Base-by-base conservation (phyloP, 2,888 invertebrate species). In the Melanostoma mellinum region DNA sequence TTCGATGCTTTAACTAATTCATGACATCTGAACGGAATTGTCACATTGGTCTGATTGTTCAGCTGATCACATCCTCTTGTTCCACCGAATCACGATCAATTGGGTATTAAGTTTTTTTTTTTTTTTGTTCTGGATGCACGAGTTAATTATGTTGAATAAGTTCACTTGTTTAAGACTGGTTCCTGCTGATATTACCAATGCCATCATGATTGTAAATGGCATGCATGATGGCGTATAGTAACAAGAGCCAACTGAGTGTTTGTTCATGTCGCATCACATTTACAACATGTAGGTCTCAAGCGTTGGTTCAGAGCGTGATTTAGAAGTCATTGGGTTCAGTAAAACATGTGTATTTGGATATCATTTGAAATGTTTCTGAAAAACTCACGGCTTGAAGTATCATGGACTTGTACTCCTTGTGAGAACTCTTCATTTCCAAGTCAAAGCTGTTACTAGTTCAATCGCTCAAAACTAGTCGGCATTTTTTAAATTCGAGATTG, bases 161-260 rank as follows among this genome's bases (percentile, higher is more conserved):
- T 32, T 10, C 55, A 55, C 38, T 9, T 32, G 46, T 48, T 53
- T 3, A 32, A 42, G 32, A 32, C 32, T 67, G 40, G 44, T 76
- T 68, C 46, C 60, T 76, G 75, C 46, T 68, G 60, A 56, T 56
- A 38, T 48, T 33, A 46, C 5, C 68, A 76, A 53, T 60, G 68
- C n/a, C 42, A 53, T 75, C 44, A 38, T 53, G 53, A 5, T 35
- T 35, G 3, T 9, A 38, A 32, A 38, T 20, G 46, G 35, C 52
- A 53, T 38, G 32, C 4, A 3, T 53, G n/a, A n/a, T n/a, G n/a
- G n/a, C n/a, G n/a, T n/a, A n/a, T n/a, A 9, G 3, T n/a, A 35
- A 32, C 42, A 42, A 42, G 42, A 3, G 42, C 4, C 42, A 42
- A 9, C 42, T 42, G 42, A 42, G 6, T 42, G 3, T 8, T 42